Evolutionary conservation across 2,797 vertebrate species (phyloP), one percentile per base, ranked within the genome.

Genomic region (Pangasius djambal): DNA sequence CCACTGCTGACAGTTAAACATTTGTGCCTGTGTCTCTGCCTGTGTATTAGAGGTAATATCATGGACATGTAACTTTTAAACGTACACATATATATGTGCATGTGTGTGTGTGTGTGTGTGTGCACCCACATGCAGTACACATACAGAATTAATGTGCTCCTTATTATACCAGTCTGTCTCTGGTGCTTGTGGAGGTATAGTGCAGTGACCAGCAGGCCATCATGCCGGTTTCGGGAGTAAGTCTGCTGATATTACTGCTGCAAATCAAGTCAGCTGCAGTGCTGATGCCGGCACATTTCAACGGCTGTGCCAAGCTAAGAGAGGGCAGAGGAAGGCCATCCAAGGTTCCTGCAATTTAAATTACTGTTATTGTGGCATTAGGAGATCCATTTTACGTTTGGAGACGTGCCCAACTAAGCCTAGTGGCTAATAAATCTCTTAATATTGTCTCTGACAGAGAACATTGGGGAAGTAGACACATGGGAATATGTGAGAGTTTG

Each of bases 91-190:
- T 55, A 28, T 22, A 52, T 52, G 10, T 25, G 59, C 4, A 6
- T 63, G 59, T 63, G 7, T 7, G 22, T 61, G 59, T 63, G 34
- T 70, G 18, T 70, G 34, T 70, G 69, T 37, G 31, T 20, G 69
- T 74, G 59, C 37, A 74, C 37, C 37, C 18, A 44, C 74, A 50
- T 77, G 40, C 3, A 77, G n/a, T 79, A 31, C 48, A 81, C 18
- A 52, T 69, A 7, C 59, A 81, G 31, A 20, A 25, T 59, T 61
- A 83, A 88, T 70, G 10, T 20, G 52, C 9, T 74, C 7, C 93
- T 93, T 92, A 93, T 94, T 94, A 95, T 94, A 95, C 94, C 50
- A 69, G 65, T 31, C 72, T 28, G 67, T 87, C 16, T 81, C 31
- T 79, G 7, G 79, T 84, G 52, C 65, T 31, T 92, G 44, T 52